A percentile compares a stretch with the other conserved stretches of the same genome.
Evolutionary conservation across 2,888 invertebrate species (phyloP).

Genomic region (Chrysomela aeneicollis): DNA sequence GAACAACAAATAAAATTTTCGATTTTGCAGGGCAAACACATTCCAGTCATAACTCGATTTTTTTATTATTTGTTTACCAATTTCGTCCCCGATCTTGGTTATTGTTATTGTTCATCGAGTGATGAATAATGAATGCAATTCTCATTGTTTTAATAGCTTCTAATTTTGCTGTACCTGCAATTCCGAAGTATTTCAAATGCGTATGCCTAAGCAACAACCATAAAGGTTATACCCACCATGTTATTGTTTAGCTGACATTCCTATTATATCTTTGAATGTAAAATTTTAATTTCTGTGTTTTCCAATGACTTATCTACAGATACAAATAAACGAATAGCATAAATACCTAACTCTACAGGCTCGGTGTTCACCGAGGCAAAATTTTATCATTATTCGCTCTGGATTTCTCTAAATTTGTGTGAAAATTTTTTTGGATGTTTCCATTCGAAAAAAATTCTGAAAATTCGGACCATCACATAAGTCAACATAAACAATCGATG

Average conservation of each 20-base stretch:
- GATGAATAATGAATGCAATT: background rate
- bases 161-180: background rate
- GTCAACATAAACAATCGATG: too few species aligned
- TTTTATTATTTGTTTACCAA: background rate
- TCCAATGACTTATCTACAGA: background rate
- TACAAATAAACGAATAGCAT: background rate
- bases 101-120: background rate
- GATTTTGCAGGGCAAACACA: background rate
- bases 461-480: too few species aligned
- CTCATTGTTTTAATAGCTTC: background rate
- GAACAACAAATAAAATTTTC: too few species aligned
- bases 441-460: too few species aligned
- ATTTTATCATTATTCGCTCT: too few species aligned
- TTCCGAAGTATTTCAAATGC: background rate
- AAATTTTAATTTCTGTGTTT: background rate
- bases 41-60: background rate
- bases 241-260: background rate
- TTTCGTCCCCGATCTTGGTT: background rate
- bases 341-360: too few species aligned
- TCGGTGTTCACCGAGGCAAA: background rate
- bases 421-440: too few species aligned
- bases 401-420: too few species aligned
- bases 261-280: background rate
- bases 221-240: too few species aligned
- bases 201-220: too few species aligned